A percentile compares a stretch with the other conserved stretches of the same genome.
Conservation (phyloP, 2,797 vertebrate genomes). For the Helarctos malayanus region DNA sequence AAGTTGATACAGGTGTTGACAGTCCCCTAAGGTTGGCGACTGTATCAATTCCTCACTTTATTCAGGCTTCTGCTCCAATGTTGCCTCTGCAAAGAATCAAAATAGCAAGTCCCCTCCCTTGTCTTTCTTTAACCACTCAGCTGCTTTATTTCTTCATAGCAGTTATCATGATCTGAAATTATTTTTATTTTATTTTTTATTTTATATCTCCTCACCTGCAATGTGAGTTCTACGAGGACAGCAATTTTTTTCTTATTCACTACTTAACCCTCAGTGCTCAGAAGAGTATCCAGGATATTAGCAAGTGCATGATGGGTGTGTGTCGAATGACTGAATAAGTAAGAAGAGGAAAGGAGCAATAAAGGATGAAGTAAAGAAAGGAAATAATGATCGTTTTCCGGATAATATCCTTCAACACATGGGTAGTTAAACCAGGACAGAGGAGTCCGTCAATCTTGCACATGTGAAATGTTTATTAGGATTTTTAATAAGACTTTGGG, state of each 20-base stretch:
- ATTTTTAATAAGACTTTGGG: background rate
- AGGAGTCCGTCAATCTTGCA: background rate
- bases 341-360: background rate
- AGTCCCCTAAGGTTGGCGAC: background rate
- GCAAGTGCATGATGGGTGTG: background rate
- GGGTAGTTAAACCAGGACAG: background rate
- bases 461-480: slow-evolving; percentile 36
- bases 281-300: background rate
- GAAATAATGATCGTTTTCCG: background rate
- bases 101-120: accelerated
- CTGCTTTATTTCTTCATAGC: background rate
- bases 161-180: background rate
- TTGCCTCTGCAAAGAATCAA: background rate
- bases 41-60: background rate
- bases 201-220: background rate
- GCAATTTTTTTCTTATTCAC: background rate
- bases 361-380: background rate
- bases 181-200: background rate
- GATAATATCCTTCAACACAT: background rate
- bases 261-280: background rate
- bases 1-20: background rate
- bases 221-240: background rate
- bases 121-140: background rate
- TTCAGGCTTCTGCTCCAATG: background rate
- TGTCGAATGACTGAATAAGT: background rate